Base-by-base conservation (phyloP, 2,888 invertebrate species). In the Dyspetes luteomarginatus region DNA sequence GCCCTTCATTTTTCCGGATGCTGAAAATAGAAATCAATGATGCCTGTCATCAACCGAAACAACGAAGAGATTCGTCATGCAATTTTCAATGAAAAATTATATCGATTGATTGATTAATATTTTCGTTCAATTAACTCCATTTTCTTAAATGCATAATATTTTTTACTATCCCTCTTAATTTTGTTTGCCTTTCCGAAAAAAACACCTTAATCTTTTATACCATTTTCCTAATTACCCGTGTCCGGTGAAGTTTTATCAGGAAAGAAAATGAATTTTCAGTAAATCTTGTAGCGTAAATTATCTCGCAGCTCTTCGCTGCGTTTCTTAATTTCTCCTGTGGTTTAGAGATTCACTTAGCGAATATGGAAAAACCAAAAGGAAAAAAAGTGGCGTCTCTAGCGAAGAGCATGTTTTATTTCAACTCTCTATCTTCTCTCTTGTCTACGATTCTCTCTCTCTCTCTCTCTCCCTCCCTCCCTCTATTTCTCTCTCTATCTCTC, bases 321-420 rank as follows among this genome's bases (percentile, higher is more conserved):
- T 48, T 24, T 65, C 56, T 52, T 45, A 48, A 65, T 69, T 56
- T 64, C 41, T 58, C 5, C 56, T 7, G 64, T 71, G 71, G 71
- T 48, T 50, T 55, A 41, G 65, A 62, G 77, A 77, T 81, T 81
- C 65, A 69, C 69, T 74, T 48, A 75, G 43, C 43, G 15, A 43
- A 28, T 19, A 50, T 9, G 55, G 41, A 9, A 15, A 68, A 3
- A 9, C n/a, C 41, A n/a, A 36, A 48, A 62, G 36, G 19, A 58
- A 81, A 74, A 74, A 36, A 73, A 45, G 45, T 48, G 56, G 30
- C 60, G 52, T 19, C 50, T 52, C 45, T 55, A 58, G 26, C 19
- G 73, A 64, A 30, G 58, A 52, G 67, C 65, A 65, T 52, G 73
- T 81, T 81, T 81, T 81, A 65, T 81, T 81, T 81, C 56, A 74